Evolutionary conservation across 1,140 invertebrate genomes (phyloP).

Genomic region (Trichomalopsis sarcophagae): DNA sequence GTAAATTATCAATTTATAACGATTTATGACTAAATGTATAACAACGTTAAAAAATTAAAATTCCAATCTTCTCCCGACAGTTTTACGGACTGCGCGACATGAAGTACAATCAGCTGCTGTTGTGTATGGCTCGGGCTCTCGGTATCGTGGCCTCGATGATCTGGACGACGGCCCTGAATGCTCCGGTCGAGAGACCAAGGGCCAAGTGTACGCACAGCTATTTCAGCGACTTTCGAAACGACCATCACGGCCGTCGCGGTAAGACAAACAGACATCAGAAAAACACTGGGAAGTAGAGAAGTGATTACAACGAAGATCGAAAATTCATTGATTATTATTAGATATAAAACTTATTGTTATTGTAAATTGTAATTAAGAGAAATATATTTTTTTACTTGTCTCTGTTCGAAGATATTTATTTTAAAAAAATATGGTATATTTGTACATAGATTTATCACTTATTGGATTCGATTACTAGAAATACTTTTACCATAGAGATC

Average conservation of each 20-base stretch:
- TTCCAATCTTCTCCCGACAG: slow-evolving; percentile 33
- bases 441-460: no score
- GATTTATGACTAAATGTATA: no score
- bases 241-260: neutral
- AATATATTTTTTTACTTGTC: slow-evolving; percentile 27
- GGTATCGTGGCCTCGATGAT: slow-evolving; percentile 65
- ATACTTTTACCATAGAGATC: no score
- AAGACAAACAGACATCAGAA: neutral
- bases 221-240: slow-evolving; percentile 40
- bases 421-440: no score
- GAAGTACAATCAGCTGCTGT: slow-evolving; percentile 63
- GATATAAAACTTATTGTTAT: neutral
- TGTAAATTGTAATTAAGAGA: slow-evolving; percentile 22
- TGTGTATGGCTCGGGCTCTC: slow-evolving; percentile 63
- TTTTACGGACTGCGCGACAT: slow-evolving; percentile 63
- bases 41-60: no score
- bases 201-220: slow-evolving; percentile 62
- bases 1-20: slow-evolving; percentile 44
- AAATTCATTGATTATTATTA: no score
- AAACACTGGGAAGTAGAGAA: slow-evolving; percentile 5
- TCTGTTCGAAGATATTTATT: no score
- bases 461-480: no score
- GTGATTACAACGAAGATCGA: no score
- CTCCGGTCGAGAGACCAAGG: slow-evolving; percentile 60
- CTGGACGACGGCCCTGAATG: slow-evolving; percentile 60